A percentile compares a stretch with the other conserved stretches of the same genome.
Evolutionary conservation across 92 coral and sea anemone genomes (phyloP).

Genomic region (Epizoanthus ramosus): DNA sequence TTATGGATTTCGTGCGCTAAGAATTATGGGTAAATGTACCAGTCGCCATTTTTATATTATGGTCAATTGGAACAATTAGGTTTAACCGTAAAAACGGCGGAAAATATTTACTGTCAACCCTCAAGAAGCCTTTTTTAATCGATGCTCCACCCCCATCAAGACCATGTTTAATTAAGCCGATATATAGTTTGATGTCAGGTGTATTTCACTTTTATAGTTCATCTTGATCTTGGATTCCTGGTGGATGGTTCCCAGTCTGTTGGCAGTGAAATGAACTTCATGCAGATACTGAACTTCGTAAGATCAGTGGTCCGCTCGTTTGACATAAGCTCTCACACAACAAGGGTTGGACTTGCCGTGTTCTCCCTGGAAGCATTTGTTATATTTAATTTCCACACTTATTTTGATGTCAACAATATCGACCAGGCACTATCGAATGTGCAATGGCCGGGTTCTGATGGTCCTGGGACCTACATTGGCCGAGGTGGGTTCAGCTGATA

Average conservation of each 20-base stretch:
- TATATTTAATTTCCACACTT: constrained; percentile 88
- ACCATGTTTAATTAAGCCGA: too few species aligned
- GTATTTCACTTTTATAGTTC: constrained; percentile 46
- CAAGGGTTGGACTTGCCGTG: constrained; percentile 82
- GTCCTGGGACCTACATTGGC: constrained; percentile 90
- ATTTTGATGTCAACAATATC: constrained; percentile 78
- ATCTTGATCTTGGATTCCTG: constrained; percentile 86
- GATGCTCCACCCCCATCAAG: too few species aligned
- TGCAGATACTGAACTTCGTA: constrained; percentile 83
- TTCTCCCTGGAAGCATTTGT: constrained; percentile 85
- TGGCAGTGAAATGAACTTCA: constrained; percentile 80
- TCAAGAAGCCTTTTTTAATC: too few species aligned
- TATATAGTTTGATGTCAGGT: too few species aligned
- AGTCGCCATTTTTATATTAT: too few species aligned
- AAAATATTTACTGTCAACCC: too few species aligned
- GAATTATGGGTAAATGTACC: too few species aligned
- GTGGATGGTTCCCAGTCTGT: constrained; percentile 93
- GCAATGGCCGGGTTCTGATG: constrained; percentile 89
- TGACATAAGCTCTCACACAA: constrained; percentile 63
- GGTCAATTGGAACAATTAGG: too few species aligned
- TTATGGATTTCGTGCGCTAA: too few species aligned
- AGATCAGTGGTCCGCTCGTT: constrained; percentile 83
- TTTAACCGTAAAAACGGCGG: too few species aligned
- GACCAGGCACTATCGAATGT: constrained; percentile 75
- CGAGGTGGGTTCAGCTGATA: constrained; percentile 43